Conservation (phyloP, 2,113 vertebrate genomes). For the Cinclus mexicanus region DNA sequence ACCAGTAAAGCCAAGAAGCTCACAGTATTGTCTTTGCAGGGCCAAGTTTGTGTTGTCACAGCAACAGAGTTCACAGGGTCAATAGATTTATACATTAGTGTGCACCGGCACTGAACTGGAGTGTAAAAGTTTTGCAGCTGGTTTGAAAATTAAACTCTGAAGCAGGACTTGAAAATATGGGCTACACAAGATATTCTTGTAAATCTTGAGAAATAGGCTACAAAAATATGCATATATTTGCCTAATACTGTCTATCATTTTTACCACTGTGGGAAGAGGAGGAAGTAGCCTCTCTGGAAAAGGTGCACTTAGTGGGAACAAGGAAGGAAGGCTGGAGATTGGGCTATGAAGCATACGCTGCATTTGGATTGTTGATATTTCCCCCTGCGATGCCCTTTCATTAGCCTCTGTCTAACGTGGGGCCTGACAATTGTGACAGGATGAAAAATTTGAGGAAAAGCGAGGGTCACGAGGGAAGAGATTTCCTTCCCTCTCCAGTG, state of each 20-base stretch:
- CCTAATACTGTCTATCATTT: background rate
- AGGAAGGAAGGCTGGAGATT: background rate
- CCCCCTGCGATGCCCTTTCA: constrained; percentile 9
- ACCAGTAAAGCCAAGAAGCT: constrained; percentile 68
- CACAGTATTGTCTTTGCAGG: constrained; percentile 57
- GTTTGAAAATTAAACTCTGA: constrained; percentile 25
- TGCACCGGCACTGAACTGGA: background rate
- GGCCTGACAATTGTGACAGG: constrained; percentile 52
- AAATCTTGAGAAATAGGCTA: background rate
- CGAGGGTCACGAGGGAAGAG: constrained; percentile 23
- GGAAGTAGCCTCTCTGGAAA: background rate
- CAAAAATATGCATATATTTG: background rate
- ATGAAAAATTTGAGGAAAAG: constrained; percentile 67
- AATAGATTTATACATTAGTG: constrained; percentile 53
- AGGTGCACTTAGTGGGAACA: background rate
- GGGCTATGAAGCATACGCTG: background rate
- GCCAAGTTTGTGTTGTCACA: constrained; percentile 72
- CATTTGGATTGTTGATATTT: constrained; percentile 45
- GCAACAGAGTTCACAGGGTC: constrained; percentile 62
- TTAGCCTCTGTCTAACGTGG: constrained; percentile 56
- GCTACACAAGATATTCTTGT: background rate
- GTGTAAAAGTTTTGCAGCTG: constrained; percentile 30
- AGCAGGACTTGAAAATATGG: background rate
- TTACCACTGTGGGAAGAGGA: background rate
- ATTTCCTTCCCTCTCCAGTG: constrained; percentile 49